Evolutionary conservation across 2,888 invertebrate genomes (phyloP).

Genomic region (Leucophora obtusa): DNA sequence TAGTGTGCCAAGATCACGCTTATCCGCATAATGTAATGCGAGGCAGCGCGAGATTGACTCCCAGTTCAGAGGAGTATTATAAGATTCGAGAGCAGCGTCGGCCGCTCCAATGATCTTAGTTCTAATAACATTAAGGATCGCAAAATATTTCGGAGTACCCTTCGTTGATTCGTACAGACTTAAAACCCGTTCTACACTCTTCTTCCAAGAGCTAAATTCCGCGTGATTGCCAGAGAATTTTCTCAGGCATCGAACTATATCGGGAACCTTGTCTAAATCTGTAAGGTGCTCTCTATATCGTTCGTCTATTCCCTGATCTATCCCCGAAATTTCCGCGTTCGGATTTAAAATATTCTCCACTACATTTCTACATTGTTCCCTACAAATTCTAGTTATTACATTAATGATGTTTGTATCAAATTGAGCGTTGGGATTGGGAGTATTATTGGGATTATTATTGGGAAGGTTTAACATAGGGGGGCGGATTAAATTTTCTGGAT

Average conservation of each 20-base stretch:
- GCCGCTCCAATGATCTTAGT: conserved; percentile 31
- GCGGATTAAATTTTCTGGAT: no score
- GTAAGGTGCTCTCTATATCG: no score
- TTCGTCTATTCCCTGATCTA: no score
- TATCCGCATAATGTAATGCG: conserved; percentile 14
- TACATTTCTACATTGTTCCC: conserved; percentile 17
- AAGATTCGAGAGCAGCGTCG: conserved; percentile 36
- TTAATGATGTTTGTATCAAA: conserved; percentile 1
- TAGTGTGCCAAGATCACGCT: neutral
- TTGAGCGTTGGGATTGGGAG: conserved; percentile 5
- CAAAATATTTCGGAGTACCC: conserved; percentile 44
- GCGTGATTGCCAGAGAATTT: conserved; percentile 10
- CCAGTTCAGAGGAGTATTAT: conserved; percentile 12
- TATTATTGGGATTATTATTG: neutral
- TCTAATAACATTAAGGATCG: conserved; percentile 31
- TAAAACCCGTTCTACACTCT: conserved; percentile 32
- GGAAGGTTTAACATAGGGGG: no score
- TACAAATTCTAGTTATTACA: conserved; percentile 1
- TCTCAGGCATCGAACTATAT: neutral
- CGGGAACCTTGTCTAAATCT: conserved; percentile 9
- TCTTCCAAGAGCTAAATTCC: conserved; percentile 50
- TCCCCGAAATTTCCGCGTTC: no score
- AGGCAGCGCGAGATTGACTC: neutral
- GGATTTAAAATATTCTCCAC: conserved; percentile 16
- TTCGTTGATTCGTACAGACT: neutral